Conservation (phyloP, 1,140 invertebrate species). For the Paramacrobiotus metropolitanus region DNA sequence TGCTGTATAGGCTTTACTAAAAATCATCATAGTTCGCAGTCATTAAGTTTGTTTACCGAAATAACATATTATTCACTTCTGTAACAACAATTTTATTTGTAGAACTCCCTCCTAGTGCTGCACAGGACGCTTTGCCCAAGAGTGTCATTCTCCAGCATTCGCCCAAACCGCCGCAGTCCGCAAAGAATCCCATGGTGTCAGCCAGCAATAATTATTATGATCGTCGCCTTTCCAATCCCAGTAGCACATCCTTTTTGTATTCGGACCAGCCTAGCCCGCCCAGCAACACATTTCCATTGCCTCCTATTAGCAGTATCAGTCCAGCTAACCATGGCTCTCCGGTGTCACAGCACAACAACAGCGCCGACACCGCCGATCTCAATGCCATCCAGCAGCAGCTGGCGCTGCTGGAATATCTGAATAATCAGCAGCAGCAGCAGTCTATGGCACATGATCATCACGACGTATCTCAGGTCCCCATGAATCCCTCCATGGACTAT, state of each 20-base stretch:
- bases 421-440: not conserved
- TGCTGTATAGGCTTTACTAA: no score
- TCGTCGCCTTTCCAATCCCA: not conserved
- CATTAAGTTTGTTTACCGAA: no score
- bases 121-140: constrained; percentile 33
- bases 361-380: not conserved
- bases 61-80: no score
- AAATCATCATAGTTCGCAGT: no score
- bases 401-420: not conserved
- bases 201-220: not conserved
- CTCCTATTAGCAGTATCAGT: constrained; percentile 2
- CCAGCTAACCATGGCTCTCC: constrained; percentile 3
- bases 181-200: not conserved
- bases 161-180: not conserved
- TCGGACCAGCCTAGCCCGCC: no score
- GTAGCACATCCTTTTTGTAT: not conserved
- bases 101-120: constrained; percentile 64
- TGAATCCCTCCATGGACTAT: no score
- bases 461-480: no score
- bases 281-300: not conserved
- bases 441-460: not conserved
- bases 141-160: not conserved
- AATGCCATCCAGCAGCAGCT: not conserved
- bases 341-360: not conserved
- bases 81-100: no score